These are phyloP conservation scores for Chiloscyllium plagiosum DNA, from an alignment of 2,113 vertebrate species.

Conservation along the genomic window DNA sequence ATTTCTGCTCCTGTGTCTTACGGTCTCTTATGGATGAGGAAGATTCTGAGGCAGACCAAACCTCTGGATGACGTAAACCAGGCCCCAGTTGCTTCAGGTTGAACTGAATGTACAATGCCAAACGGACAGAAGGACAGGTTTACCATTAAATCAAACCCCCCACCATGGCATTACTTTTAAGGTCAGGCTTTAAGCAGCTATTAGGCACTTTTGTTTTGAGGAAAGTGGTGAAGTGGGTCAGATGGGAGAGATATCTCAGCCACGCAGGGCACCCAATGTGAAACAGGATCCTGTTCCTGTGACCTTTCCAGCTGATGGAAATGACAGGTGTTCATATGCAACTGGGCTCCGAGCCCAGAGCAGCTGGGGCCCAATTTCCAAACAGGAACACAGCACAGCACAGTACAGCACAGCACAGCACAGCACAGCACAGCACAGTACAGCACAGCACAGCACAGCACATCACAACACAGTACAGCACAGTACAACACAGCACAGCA, in stretches of 20 bases:
- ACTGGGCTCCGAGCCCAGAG: not conserved
- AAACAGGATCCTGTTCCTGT: not conserved
- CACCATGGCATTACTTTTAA: not conserved
- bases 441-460: too few species aligned
- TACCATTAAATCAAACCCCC: not conserved
- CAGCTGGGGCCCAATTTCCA: not conserved
- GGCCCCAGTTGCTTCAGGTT: too few species aligned
- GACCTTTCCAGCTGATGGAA: not conserved
- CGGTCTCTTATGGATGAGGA: too few species aligned
- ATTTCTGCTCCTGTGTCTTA: too few species aligned
- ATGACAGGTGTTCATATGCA: conserved; percentile 5
- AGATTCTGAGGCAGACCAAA: too few species aligned
- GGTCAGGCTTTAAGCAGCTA: not conserved
- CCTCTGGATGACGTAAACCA: too few species aligned
- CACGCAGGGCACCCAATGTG: not conserved
- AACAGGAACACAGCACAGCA: not conserved
- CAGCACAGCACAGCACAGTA: too few species aligned
- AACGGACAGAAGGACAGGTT: not conserved
- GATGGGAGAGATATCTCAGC: not conserved
- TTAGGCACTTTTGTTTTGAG: not conserved
- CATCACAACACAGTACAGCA: too few species aligned
- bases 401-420: too few species aligned
- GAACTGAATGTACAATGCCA: not conserved
- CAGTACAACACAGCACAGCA: too few species aligned
- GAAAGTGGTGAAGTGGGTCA: not conserved